phyloP scores from a whole-genome alignment of 2,113 vertebrate species.

The Murina feae region DNA sequence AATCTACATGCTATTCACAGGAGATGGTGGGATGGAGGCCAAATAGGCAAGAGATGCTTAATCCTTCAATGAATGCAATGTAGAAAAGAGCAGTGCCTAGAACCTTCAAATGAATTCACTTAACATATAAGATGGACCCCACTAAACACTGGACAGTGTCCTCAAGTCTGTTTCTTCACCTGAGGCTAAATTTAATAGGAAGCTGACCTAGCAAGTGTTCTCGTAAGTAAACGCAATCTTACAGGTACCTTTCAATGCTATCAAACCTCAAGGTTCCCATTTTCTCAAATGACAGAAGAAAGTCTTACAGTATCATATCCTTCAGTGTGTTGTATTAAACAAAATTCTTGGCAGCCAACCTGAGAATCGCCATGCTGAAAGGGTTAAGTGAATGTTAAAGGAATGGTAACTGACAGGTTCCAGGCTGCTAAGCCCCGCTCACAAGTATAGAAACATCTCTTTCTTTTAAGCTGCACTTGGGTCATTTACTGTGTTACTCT shows the following conservation, averaged over 20 bases:
- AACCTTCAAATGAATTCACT: not conserved
- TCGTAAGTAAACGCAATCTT: not conserved
- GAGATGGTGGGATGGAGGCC: not conserved
- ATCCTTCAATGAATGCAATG: not conserved
- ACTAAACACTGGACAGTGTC: not conserved
- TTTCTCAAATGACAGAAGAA: not conserved
- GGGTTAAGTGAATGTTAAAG: not conserved
- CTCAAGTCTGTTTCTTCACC: not conserved
- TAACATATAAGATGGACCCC: not conserved
- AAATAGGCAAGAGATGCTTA: not conserved
- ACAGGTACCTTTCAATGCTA: not conserved
- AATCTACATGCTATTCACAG: not conserved
- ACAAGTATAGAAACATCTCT: not conserved
- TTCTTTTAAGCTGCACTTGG: slow-evolving; percentile 20
- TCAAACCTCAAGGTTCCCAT: not conserved
- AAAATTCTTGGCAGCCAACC: not conserved
- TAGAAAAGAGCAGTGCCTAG: not conserved
- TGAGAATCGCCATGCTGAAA: not conserved
- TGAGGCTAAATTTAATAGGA: not conserved
- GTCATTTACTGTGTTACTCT: slow-evolving; percentile 10
- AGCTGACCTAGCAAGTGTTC: not conserved
- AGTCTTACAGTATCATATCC: not conserved
- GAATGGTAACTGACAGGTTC: not conserved
- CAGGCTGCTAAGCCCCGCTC: not conserved
- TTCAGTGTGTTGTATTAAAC: not conserved